Conservation (phyloP, 92 coral and sea anemone genomes). For the Chrysogorgia sp. region DNA sequence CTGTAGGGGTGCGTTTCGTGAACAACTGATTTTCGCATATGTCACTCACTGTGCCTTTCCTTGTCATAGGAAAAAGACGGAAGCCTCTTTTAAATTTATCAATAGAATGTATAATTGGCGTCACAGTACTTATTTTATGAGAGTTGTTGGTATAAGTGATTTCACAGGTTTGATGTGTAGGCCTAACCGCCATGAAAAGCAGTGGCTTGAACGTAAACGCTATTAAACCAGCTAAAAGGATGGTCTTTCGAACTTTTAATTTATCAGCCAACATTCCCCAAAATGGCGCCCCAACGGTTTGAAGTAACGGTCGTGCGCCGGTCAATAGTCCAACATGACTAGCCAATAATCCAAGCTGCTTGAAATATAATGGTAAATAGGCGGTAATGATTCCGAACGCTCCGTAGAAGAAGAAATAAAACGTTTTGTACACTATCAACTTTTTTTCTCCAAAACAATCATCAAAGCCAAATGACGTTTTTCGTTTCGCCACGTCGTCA, state of each 20-base stretch:
- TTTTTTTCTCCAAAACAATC: conserved; percentile 43
- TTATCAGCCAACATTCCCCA: conserved; percentile 61
- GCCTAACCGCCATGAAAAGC: conserved; percentile 70
- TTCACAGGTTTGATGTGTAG: conserved; percentile 78
- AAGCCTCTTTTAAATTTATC: conserved; percentile 32
- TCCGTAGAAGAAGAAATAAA: conserved; percentile 55
- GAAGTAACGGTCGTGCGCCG: conserved; percentile 58
- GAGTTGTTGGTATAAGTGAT: conserved; percentile 62
- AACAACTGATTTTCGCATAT: conserved; percentile 32
- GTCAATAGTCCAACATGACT: conserved; percentile 53
- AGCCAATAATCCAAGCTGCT: conserved; percentile 58
- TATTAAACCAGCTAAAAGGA: conserved; percentile 62
- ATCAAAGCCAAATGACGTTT: background rate
- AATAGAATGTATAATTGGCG: conserved; percentile 15
- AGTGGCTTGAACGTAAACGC: conserved; percentile 81
- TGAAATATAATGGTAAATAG: conserved; percentile 58
- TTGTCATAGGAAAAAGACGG: conserved; percentile 33
- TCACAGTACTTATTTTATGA: conserved; percentile 25
- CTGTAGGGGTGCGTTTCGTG: background rate
- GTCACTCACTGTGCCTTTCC: conserved; percentile 16
- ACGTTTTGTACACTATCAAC: conserved; percentile 51
- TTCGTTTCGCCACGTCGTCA: background rate
- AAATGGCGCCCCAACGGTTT: conserved; percentile 52
- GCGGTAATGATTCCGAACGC: conserved; percentile 57
- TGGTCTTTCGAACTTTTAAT: conserved; percentile 52